Base-by-base conservation (phyloP, 2,888 invertebrate species). In the Hypolimnas misippus region DNA sequence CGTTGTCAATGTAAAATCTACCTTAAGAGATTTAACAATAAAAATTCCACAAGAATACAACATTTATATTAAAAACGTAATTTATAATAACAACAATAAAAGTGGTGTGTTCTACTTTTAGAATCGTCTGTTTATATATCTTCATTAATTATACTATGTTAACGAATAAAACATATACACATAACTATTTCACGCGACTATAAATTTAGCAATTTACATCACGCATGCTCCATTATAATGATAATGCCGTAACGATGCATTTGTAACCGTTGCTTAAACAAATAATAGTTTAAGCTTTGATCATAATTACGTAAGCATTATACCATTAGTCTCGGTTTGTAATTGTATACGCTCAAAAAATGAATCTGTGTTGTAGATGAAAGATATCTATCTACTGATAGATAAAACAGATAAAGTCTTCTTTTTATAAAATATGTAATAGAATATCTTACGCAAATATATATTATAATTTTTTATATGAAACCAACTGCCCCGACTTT, bases 151-250 rank as follows among this genome's bases (percentile, higher is more conserved):
- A 42, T 16, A 44, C 14, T n/a, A 31, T 31, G 29, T 31, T 17
- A 63, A 63, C 14, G 50, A 51, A 63, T 50, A 42, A 51, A 58
- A 42, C 50, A 55, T 17, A 7, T 19, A 14, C 17, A 17, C 44
- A 49, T 56, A 55, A 51, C 29, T 29, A n/a, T n/a, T 49, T 38
- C 46, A 63, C 38, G 56, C 52, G 31, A 44, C 35, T 55, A 55
- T 53, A 53, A 38, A 53, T 57, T 64, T 64, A 38, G 56, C 52
- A 64, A 64, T 60, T 38, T 49, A 16, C 21, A 33, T 57, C 60
- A 64, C 64, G 64, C 64, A 60, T 46, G n/a, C 14, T 17, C 40
- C 7, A 57, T 57, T 51, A 57, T 21, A 16, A 42, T 42, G 29
- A 33, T 42, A n/a, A 40, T 51, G 40, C 29, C 42, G 52, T 52